These are phyloP conservation scores for Euglossa dilemma DNA, from an alignment of 1,140 invertebrate genomes.

Conservation along the genomic window DNA sequence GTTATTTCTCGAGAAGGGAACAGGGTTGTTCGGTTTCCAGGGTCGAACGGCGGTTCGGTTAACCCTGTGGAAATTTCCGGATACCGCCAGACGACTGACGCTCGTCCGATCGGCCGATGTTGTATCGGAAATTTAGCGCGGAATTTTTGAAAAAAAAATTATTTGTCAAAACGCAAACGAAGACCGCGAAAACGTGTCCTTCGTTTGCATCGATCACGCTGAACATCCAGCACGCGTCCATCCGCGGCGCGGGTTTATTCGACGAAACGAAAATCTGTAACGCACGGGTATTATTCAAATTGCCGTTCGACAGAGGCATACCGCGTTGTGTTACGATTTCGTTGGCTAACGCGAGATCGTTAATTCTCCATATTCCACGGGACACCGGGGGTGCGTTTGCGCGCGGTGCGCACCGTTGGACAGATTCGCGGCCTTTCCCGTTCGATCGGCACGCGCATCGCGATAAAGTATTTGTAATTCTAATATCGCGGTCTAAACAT, in stretches of 20 bases:
- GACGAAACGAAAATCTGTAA: conserved; percentile 31
- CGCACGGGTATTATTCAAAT: conserved; percentile 18
- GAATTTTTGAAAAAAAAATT: too few species aligned
- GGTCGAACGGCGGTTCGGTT: too few species aligned
- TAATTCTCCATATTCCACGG: conserved; percentile 45
- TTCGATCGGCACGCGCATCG: neutral
- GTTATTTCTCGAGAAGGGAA: too few species aligned
- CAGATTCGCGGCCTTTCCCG: conserved; percentile 14
- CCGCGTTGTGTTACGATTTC: neutral
- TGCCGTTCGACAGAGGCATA: neutral
- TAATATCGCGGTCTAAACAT: conserved; percentile 9
- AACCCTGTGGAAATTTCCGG: too few species aligned
- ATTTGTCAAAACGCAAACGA: too few species aligned
- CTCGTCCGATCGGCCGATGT: too few species aligned
- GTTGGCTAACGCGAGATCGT: conserved; percentile 18
- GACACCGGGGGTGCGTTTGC: conserved; percentile 16
- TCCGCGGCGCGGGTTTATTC: neutral
- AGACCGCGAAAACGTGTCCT: neutral
- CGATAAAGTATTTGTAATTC: conserved; percentile 31
- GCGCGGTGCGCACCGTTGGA: conserved; percentile 34
- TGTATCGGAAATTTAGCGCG: too few species aligned
- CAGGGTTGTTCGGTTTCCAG: too few species aligned
- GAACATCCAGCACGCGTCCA: neutral
- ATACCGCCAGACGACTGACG: too few species aligned
- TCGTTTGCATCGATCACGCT: neutral